These are phyloP conservation scores for Ardeotis arabs DNA, from an alignment of 2,113 vertebrate species.

Conservation along the genomic window DNA sequence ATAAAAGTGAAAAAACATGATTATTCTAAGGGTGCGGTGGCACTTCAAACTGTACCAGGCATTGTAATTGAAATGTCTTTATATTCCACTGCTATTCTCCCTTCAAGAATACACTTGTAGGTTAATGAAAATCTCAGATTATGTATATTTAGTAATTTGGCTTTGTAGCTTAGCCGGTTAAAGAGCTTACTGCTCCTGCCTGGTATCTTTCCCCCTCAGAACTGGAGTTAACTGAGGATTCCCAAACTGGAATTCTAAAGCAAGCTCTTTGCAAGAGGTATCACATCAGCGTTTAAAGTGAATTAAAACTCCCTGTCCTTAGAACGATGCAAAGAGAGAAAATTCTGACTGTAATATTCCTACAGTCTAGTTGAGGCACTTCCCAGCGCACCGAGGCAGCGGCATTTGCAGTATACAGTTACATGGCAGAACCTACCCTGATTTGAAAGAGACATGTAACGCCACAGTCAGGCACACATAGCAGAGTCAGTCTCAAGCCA, in stretches of 20 bases:
- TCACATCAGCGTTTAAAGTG: background rate
- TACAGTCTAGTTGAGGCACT: background rate
- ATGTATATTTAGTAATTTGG: constrained; percentile 7
- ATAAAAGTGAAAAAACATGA: background rate
- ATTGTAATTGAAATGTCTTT: background rate
- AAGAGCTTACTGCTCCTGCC: constrained; percentile 9
- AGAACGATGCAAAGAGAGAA: background rate
- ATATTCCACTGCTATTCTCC: background rate
- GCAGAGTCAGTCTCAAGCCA: background rate
- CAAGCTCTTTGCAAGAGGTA: background rate
- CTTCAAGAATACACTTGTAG: background rate
- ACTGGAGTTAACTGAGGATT: background rate
- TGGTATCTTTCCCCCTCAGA: background rate
- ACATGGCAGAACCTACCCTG: background rate
- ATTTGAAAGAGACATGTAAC: accelerated
- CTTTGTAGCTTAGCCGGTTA: background rate
- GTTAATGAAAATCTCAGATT: constrained; percentile 15
- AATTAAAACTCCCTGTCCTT: background rate
- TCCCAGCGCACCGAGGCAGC: background rate
- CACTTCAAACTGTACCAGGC: background rate
- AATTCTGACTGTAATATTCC: accelerated
- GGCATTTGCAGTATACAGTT: background rate
- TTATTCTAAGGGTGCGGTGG: background rate
- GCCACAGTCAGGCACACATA: background rate
- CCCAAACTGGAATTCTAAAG: background rate